Evolutionary conservation across 1,140 invertebrate genomes (phyloP).

Genomic region (roundworm (Caenorhabditis elegans)): WBcel235 BX284603.4:11288001-11288500

Average conservation of each 20-base stretch:
- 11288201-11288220: conserved; percentile 14
- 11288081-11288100: no score
- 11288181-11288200: neutral
- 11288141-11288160: neutral
- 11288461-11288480: neutral
- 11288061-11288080: no score
- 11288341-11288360: neutral
- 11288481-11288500: no score
- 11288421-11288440: conserved; percentile 16
- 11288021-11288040: no score
- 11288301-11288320: conserved; percentile 16
- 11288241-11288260: conserved; percentile 14
- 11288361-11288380: neutral
- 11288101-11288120: no score
- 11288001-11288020: no score
- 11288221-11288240: conserved; percentile 20
- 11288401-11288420: neutral
- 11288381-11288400: conserved; percentile 9
- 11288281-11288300: neutral
- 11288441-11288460: conserved; percentile 31
- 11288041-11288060: neutral
- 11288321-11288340: neutral
- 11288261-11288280: neutral
- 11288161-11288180: no score
- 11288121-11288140: no score